Evolutionary conservation across 2,888 invertebrate species (phyloP), one percentile per base, ranked within the genome.

Genomic region (Lordiphosa fenestrarum): DNA sequence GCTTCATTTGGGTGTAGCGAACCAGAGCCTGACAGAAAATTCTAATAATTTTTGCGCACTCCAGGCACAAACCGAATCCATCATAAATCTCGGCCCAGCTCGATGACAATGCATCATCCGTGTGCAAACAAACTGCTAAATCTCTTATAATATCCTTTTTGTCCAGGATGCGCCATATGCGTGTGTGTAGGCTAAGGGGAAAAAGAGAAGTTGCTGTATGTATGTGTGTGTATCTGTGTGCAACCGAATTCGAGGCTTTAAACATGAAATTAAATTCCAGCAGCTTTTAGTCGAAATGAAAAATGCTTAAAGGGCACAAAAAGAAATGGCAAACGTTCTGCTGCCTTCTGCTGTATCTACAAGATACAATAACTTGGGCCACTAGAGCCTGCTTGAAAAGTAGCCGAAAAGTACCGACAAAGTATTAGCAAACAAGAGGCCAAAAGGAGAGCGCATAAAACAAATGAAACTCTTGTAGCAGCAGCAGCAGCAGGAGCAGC

Each of bases 61-160:
- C 77, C 81, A 80, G 84, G 82, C 78, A 81, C 74, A 84, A 81
- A 80, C 84, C 81, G 78, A 84, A 81, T 73, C 76, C 83, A 80
- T 84, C 84, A 86, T 85, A 87, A 86, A 87, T 86, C 85, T 86
- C 84, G 86, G 80, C 77, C 85, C 82, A 70, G 76, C 86, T 86
- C 86, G 86, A 86, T 86, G 87, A 86, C 86, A 86, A 87, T 87
- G 86, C 86, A 87, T 87, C 87, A 87, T 87, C 87, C 84, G 76
- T 85, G 67, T 66, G 86, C 81, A 87, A 87, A 87, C 87, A 87
- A 48, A 75, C 73, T 74, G 85, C 84, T 73, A 83, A 86, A 85
- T 84, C 85, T 85, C 82, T 84, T 86, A 81, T 86, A 82, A 86
- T 84, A 86, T 84, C 84, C 85, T 80, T 77, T 84, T 71, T 78